Conservation (phyloP, 2,113 vertebrate species). For the Tapirus terrestris region DNA sequence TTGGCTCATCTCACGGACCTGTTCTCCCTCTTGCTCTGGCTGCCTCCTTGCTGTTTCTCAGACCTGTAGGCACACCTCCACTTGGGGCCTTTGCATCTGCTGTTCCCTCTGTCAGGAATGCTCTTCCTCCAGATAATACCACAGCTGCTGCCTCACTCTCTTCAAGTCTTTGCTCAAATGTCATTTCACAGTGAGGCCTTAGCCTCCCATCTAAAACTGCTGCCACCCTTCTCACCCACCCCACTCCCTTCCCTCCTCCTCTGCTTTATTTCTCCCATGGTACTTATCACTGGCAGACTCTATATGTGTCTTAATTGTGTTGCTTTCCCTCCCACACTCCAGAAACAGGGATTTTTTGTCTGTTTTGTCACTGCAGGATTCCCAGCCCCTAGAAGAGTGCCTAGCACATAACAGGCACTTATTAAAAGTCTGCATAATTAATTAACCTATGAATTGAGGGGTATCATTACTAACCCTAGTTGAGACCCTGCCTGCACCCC, state of each 20-base stretch:
- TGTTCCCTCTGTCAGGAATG: neutral
- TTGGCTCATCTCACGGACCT: no score
- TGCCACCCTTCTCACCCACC: no score
- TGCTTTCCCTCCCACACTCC: neutral
- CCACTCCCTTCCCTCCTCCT: neutral
- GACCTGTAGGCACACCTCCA: accelerated
- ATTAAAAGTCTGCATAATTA: neutral
- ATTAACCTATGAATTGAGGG: neutral
- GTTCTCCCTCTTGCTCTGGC: neutral
- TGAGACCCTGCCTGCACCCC: neutral
- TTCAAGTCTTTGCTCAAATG: neutral
- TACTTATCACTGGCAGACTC: neutral
- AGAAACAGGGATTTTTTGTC: neutral
- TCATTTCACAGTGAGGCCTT: neutral
- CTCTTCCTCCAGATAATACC: neutral
- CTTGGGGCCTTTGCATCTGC: neutral
- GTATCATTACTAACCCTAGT: neutral
- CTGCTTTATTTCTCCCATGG: neutral
- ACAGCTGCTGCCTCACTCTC: neutral
- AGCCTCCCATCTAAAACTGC: neutral
- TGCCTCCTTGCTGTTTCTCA: neutral
- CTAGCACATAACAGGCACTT: neutral
- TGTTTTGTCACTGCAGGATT: neutral
- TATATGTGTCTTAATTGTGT: neutral
- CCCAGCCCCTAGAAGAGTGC: neutral